Conservation (phyloP, 2,888 invertebrate species). For the Erebia ligea region DNA sequence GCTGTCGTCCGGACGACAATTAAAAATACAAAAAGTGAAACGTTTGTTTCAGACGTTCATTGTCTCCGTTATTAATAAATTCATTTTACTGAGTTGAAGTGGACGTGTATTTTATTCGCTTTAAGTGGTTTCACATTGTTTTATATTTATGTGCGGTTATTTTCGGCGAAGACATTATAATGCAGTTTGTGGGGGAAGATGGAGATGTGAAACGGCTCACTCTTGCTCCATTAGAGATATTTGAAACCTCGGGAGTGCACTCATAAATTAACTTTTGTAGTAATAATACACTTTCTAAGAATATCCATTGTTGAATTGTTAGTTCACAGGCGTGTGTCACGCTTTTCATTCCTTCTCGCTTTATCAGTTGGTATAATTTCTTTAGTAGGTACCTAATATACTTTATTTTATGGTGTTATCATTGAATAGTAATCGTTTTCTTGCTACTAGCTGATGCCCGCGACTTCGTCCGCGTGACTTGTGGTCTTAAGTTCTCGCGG, state of each 20-base stretch:
- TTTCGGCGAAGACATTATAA: slow-evolving; percentile 81
- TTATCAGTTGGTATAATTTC: neutral
- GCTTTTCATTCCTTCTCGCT: slow-evolving; percentile 11
- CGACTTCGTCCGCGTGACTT: too few relatives aligned
- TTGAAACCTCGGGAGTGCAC: slow-evolving; percentile 81
- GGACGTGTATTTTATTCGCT: slow-evolving; percentile 83
- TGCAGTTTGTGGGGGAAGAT: slow-evolving; percentile 82
- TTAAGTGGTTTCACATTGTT: slow-evolving; percentile 84
- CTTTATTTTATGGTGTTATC: neutral
- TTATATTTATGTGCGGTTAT: slow-evolving; percentile 83
- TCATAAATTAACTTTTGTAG: slow-evolving; percentile 80
- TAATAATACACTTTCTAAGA: slow-evolving; percentile 70
- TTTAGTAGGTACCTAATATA: neutral
- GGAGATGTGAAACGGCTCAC: slow-evolving; percentile 80
- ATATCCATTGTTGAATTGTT: slow-evolving; percentile 53
- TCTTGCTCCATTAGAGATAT: slow-evolving; percentile 82
- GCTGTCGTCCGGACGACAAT: slow-evolving; percentile 80
- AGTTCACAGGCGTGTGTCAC: slow-evolving; percentile 21
- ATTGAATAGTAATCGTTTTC: neutral
- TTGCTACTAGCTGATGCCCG: neutral
- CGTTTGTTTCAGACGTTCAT: slow-evolving; percentile 83
- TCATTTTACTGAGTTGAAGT: slow-evolving; percentile 82
- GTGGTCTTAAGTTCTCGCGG: too few relatives aligned
- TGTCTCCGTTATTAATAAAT: slow-evolving; percentile 84
- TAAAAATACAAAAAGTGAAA: slow-evolving; percentile 82